These are phyloP conservation scores for Diplolepis rosae DNA, from an alignment of 2,888 invertebrate species.

Conservation along the genomic window DNA sequence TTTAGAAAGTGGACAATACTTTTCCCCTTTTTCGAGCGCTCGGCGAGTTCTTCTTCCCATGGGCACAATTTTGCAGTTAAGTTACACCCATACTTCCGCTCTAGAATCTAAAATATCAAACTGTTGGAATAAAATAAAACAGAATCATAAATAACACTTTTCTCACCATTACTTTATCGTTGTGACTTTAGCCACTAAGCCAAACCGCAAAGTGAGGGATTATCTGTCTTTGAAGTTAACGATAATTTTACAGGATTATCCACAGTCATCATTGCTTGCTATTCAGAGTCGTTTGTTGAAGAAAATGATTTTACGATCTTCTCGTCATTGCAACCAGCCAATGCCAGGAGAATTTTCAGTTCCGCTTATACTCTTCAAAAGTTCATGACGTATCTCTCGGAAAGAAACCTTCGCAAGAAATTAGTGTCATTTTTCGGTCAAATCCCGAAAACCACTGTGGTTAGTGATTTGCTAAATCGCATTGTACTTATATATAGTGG, in stretches of 20 bases:
- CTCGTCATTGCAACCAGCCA: slow-evolving; percentile 17
- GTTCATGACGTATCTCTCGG: slow-evolving; percentile 20
- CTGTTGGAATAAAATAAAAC: no score
- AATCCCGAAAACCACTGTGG: not conserved
- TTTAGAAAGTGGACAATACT: no score
- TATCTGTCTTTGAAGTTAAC: not conserved
- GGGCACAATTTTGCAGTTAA: no score
- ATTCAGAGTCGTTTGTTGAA: not conserved
- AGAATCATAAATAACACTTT: no score
- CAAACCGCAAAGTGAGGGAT: not conserved
- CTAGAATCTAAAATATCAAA: no score
- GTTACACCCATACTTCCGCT: no score
- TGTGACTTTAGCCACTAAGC: not conserved
- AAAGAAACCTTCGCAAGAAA: slow-evolving; percentile 49
- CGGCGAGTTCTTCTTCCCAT: no score
- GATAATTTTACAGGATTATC: not conserved
- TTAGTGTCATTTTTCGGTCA: slow-evolving; percentile 53
- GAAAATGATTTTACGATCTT: slow-evolving; percentile 20
- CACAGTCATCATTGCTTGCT: not conserved
- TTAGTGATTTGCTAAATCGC: slow-evolving; percentile 47
- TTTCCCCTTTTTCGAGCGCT: no score
- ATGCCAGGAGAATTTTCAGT: slow-evolving; percentile 30
- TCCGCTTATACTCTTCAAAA: not conserved
- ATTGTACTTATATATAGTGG: slow-evolving; percentile 52
- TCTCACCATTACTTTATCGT: not conserved